These are phyloP conservation scores for Eristalis pertinax DNA, from an alignment of 2,888 invertebrate genomes.

Conservation along the genomic window DNA sequence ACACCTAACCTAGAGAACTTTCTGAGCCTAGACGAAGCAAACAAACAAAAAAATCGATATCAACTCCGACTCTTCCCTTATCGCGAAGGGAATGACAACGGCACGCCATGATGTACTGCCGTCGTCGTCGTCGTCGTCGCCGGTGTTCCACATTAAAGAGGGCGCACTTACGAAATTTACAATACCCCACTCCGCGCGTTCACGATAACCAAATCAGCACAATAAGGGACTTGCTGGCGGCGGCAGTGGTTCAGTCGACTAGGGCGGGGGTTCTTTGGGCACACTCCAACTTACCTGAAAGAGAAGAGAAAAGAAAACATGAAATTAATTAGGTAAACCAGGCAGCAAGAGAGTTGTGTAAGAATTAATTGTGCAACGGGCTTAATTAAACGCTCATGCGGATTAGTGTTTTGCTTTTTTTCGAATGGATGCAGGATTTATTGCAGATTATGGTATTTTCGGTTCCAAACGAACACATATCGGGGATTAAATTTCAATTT, in stretches of 20 bases:
- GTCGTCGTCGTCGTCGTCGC: neutral
- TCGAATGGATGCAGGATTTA: constrained; percentile 20
- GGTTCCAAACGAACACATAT: constrained; percentile 19
- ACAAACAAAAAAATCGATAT: constrained; percentile 17
- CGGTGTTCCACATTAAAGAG: constrained; percentile 8
- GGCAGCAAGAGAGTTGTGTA: constrained; percentile 22
- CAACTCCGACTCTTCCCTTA: neutral
- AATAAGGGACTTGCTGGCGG: constrained; percentile 3
- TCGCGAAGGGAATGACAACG: neutral
- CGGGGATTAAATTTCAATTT: constrained; percentile 24
- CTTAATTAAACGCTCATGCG: constrained; percentile 45
- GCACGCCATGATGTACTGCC: neutral
- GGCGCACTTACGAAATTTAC: constrained; percentile 47
- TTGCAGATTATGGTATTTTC: constrained; percentile 22
- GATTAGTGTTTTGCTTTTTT: constrained; percentile 24
- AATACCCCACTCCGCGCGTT: constrained; percentile 1
- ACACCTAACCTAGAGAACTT: constrained; percentile 7
- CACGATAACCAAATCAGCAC: constrained; percentile 44
- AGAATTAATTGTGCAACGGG: constrained; percentile 44
- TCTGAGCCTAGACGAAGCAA: constrained; percentile 5
- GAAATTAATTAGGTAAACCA: constrained; percentile 56
- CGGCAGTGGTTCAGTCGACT: neutral
- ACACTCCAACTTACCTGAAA: constrained; percentile 49
- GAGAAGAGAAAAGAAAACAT: constrained; percentile 31
- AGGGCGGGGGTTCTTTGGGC: neutral